Evolutionary conservation across 2,888 invertebrate genomes (phyloP), one percentile per base, ranked within the genome.

Genomic region (Pegoplata infirma): DNA sequence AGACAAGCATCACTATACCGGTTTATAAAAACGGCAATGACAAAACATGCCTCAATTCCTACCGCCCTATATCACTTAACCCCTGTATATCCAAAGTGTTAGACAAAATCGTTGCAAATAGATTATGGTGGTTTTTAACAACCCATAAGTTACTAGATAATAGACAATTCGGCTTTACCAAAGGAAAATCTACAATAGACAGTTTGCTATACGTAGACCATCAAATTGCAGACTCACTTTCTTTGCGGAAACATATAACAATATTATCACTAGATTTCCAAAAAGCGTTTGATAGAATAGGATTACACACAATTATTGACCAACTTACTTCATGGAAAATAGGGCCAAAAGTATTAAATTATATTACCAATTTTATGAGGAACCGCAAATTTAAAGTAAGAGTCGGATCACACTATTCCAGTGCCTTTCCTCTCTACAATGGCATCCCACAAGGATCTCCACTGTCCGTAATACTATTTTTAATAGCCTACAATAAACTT

Each of bases 21-120:
- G 63, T 72, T 5, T 10, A 55, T 14, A 78, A 76, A 63, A 67
- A 64, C 5, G 71, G 49, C 8, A 1, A 8, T n/a, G 58, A 80
- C 19, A 77, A 71, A 64, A 69, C 81, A 10, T 12, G 5, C n/a
- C 23, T 25, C 25, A 64, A 23, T 5, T 76, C 69, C 5, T 76
- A 79, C 56, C 56, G 81, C 23, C 81, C 81, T 19, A 79, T 79
- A n/a, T 72, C 68, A 2, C 40, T 79, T 3, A 69, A 69, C 16
- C 21, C 51, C 6, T 59, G 28, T n/a, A 6, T 10, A 6, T n/a
- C 71, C 12, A 71, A 71, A 12, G 10, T 49, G 0, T 21, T 53
- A 6, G 51, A 55, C 19, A 61, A 71, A 44, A 61, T 61, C 10
- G 53, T 71, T 19, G 53, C 46, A 1, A 71, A 61, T n/a, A 53